Conservation (phyloP, 2,797 vertebrate genomes). For the Falco cherrug region DNA sequence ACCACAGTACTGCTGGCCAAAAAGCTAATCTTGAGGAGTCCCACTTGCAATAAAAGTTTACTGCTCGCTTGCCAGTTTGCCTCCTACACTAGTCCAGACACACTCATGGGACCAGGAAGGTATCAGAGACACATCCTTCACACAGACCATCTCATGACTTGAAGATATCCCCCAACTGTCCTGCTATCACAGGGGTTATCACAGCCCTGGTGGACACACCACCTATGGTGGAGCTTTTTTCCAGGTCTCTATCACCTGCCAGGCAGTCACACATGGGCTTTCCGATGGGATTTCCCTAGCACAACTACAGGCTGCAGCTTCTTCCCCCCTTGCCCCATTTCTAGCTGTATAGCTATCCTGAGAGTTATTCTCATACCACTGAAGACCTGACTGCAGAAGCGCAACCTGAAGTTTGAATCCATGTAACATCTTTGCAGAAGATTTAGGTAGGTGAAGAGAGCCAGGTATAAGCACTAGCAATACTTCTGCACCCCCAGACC, state of each 20-base stretch:
- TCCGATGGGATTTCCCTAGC: not conserved
- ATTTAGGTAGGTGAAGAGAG: not conserved
- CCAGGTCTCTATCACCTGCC: not conserved
- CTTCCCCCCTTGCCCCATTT: not conserved
- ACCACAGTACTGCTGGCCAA: not conserved
- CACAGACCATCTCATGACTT: not conserved
- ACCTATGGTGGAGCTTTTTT: accelerated
- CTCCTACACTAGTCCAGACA: not conserved
- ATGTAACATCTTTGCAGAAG: not conserved
- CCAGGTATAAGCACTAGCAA: not conserved
- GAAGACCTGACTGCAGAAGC: not conserved
- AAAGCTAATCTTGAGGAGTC: not conserved
- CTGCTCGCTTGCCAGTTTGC: not conserved
- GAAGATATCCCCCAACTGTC: accelerated
- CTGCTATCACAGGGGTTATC: not conserved
- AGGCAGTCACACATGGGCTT: not conserved
- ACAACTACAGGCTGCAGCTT: not conserved
- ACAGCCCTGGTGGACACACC: not conserved
- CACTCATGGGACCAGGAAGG: not conserved
- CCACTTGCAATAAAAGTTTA: not conserved
- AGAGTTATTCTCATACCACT: not conserved
- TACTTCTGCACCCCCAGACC: not conserved
- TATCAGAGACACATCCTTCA: not conserved
- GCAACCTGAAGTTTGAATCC: not conserved
- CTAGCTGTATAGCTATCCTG: accelerated